phyloP scores from a whole-genome alignment of 2,797 vertebrate species.

The Mormyrops attenuatus region DNA sequence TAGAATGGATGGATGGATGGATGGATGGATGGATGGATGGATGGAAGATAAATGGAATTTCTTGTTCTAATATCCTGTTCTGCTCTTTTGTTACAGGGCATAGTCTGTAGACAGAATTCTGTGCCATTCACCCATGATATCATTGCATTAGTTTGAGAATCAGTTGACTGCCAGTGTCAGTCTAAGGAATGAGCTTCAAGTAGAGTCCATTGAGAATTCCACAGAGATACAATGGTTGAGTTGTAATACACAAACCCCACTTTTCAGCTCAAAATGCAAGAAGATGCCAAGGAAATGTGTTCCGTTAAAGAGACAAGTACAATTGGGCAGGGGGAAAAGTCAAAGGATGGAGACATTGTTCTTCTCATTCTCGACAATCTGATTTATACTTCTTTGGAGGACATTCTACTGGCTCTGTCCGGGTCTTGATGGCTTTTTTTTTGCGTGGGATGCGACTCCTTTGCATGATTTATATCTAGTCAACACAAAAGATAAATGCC shows the following conservation, averaged over 20 bases:
- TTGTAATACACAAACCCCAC: not conserved
- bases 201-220: not conserved
- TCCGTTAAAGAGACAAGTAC: not conserved
- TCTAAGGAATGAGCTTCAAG: not conserved
- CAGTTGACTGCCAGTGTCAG: not conserved
- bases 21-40: not conserved
- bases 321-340: not conserved
- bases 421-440: not conserved
- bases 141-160: not conserved
- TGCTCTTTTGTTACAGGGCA: not conserved
- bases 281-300: not conserved
- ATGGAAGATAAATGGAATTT: not conserved
- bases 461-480: conserved; percentile 5
- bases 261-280: not conserved
- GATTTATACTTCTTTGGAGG: not conserved
- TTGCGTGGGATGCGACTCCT: not conserved
- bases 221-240: not conserved
- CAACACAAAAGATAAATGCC: not conserved
- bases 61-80: not conserved
- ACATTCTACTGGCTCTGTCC: not conserved
- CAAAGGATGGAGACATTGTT: not conserved
- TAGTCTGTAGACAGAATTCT: not conserved
- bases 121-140: not conserved
- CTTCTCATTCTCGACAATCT: not conserved
- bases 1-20: not conserved